Evolutionary conservation across 1,140 invertebrate genomes (phyloP).

Genomic region (Polyergus mexicanus): DNA sequence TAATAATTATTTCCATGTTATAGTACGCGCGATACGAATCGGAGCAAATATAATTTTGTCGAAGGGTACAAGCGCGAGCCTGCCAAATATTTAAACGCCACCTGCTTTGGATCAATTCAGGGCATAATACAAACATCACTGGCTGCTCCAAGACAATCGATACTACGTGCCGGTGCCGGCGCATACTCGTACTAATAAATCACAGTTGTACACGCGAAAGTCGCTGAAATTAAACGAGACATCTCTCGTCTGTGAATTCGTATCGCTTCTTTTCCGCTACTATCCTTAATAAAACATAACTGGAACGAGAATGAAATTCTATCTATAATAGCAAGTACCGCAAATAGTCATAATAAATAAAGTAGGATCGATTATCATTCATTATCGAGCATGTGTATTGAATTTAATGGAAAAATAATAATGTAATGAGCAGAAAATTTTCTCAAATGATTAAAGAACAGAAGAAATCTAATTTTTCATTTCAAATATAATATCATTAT

Average conservation of each 20-base stretch:
- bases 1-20: conserved; percentile 47
- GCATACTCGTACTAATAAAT: conserved; percentile 35
- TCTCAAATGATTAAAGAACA: neutral
- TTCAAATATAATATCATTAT: neutral
- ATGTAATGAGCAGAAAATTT: conserved; percentile 1
- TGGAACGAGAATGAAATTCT: conserved; percentile 17
- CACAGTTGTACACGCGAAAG: neutral
- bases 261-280: neutral
- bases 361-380: neutral
- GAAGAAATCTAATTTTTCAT: neutral
- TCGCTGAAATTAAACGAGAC: conserved; percentile 14
- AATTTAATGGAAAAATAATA: conserved; percentile 32
- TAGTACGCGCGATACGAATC: conserved; percentile 17
- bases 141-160: conserved; percentile 35
- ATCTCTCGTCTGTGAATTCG: neutral
- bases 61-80: conserved; percentile 4
- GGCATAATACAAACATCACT: conserved; percentile 34
- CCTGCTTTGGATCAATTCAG: neutral
- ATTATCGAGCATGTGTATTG: neutral
- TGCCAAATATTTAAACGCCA: conserved; percentile 40
- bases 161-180: neutral
- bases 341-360: neutral
- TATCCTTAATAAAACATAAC: neutral
- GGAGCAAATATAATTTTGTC: conserved; percentile 34
- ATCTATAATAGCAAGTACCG: neutral